Conservation (phyloP, 2,113 vertebrate species). For the Ceyx cyanopectus region DNA sequence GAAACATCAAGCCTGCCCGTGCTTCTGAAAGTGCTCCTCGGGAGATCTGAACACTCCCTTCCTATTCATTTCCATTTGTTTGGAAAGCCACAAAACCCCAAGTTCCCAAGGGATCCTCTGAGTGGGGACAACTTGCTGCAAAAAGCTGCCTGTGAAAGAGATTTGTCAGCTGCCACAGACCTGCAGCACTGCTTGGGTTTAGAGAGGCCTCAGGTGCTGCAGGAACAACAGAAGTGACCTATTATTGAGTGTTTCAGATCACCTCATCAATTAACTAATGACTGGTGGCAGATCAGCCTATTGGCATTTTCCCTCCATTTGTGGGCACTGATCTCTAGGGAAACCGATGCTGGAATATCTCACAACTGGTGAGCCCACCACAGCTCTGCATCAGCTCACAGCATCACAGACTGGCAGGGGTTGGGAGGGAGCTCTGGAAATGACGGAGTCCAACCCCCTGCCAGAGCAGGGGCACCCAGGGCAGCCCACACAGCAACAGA, state of each 20-base stretch:
- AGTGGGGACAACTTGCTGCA: background rate
- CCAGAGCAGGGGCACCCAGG: too few relatives aligned
- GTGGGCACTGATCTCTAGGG: background rate
- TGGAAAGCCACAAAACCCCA: background rate
- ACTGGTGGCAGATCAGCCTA: background rate
- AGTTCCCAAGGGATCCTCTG: background rate
- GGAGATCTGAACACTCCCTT: background rate
- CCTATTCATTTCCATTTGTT: background rate
- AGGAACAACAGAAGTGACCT: background rate
- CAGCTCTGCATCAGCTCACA: background rate
- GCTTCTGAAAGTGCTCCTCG: background rate
- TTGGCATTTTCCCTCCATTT: background rate
- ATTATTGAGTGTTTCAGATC: background rate
- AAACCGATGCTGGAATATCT: rapidly evolving
- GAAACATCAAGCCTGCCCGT: background rate
- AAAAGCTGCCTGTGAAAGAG: background rate
- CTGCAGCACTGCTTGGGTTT: background rate
- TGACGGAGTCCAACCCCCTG: too few relatives aligned
- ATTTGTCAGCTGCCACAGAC: background rate
- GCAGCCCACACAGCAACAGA: too few relatives aligned
- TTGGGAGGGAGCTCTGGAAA: too few relatives aligned
- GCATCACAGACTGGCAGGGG: too few relatives aligned
- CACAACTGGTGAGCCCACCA: background rate
- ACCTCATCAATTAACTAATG: background rate
- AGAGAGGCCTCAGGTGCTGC: background rate